These are phyloP conservation scores for Nicator chloris DNA, from an alignment of 2,113 vertebrate genomes.

Conservation along the genomic window DNA sequence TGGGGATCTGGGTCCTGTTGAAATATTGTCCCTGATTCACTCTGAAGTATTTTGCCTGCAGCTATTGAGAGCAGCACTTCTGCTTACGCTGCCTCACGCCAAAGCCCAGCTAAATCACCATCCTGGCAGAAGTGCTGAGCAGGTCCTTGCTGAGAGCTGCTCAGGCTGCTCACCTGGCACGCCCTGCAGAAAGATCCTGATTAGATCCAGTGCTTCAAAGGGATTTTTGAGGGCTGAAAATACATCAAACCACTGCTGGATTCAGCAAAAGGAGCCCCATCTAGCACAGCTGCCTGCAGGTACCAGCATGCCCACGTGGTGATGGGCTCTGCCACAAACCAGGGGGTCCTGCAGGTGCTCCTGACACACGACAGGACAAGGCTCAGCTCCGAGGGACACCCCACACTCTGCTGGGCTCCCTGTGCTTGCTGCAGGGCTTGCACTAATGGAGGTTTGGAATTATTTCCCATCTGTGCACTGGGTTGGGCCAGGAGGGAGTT, in stretches of 20 bases:
- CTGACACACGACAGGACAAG: accelerated
- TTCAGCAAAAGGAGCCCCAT: background rate
- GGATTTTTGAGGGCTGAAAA: background rate
- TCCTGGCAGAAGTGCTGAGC: background rate
- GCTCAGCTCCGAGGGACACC: background rate
- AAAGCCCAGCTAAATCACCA: background rate
- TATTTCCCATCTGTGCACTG: background rate
- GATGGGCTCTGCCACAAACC: accelerated
- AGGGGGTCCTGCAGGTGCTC: too few relatives aligned
- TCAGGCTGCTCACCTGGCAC: background rate
- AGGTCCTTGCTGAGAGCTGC: background rate
- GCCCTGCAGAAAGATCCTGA: background rate
- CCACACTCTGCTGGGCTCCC: accelerated
- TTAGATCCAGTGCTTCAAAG: background rate
- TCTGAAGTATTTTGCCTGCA: background rate
- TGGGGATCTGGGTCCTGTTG: background rate
- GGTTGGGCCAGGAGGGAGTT: background rate
- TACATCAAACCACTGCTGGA: background rate
- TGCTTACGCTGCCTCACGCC: background rate
- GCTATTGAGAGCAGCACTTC: background rate
- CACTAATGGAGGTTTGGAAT: accelerated
- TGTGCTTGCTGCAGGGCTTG: accelerated
- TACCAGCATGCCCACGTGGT: accelerated
- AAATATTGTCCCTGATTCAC: background rate
- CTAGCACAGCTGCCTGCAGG: background rate